phyloP scores from a whole-genome alignment of 2,113 vertebrate genomes.

The Pomatostomus ruficeps region DNA sequence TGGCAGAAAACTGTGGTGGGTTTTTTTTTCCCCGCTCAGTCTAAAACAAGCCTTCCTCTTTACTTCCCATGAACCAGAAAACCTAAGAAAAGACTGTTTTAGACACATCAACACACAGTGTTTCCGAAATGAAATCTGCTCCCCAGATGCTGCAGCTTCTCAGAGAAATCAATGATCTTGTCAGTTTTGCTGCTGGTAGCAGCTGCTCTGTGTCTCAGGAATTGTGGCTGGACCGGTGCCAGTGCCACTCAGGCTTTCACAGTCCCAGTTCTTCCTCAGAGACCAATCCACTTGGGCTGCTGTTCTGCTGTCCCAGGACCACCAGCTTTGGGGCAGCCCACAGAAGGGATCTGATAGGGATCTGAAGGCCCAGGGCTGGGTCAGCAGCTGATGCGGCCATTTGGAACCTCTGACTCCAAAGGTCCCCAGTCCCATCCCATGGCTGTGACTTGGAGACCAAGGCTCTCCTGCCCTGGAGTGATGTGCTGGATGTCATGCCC shows the following conservation, averaged over 20 bases:
- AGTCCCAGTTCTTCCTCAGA: background rate
- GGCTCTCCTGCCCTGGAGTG: background rate
- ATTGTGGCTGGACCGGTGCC: background rate
- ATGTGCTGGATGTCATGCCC: background rate
- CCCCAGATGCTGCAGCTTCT: conserved; percentile 45
- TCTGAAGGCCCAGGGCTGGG: background rate
- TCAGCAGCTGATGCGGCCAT: background rate
- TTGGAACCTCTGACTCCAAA: background rate
- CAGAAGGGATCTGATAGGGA: background rate
- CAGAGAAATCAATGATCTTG: conserved; percentile 25
- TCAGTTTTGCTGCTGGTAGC: conserved; percentile 23
- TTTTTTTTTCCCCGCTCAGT: background rate
- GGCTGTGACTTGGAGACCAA: background rate
- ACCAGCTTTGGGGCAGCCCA: background rate
- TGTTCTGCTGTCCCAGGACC: background rate
- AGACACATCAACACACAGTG: background rate
- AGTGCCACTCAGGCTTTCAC: background rate
- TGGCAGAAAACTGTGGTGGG: background rate
- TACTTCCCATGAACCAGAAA: background rate
- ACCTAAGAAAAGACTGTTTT: conserved; percentile 6
- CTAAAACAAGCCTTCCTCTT: background rate
- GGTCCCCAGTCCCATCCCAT: background rate
- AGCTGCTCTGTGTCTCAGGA: conserved; percentile 6
- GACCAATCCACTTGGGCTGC: background rate
- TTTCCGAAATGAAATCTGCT: conserved; percentile 37